Conservation (phyloP, 2,888 invertebrate genomes). For the Idaea aversata region DNA sequence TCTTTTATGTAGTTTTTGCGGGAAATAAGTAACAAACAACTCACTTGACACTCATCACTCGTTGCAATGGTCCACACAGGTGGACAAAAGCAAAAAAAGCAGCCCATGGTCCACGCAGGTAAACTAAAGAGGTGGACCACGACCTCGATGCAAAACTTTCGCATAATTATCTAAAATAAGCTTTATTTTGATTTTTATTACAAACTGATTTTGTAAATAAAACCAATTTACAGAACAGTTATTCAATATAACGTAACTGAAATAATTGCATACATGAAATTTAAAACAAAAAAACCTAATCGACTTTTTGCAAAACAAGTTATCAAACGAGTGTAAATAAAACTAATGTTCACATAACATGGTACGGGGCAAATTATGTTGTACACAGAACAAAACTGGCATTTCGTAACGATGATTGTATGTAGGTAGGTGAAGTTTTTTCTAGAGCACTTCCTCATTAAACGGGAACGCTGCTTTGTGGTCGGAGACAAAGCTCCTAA, state of each 20-base stretch:
- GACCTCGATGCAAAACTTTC: not conserved
- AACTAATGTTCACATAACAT: conserved; percentile 36
- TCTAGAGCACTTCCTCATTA: conserved; percentile 78
- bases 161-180: not conserved
- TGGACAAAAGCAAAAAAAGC: no score
- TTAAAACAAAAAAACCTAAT: conserved; percentile 5
- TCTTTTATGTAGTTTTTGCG: no score
- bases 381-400: conserved; percentile 38
- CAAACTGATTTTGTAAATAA: not conserved
- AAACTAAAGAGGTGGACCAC: no score
- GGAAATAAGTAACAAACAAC: no score
- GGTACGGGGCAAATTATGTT: conserved; percentile 46
- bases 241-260: not conserved
- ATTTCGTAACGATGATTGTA: conserved; percentile 65
- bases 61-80: no score
- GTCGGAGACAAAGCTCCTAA: conserved; percentile 45
- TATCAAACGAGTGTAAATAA: not conserved
- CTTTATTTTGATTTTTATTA: not conserved
- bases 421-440: conserved; percentile 38
- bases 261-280: not conserved
- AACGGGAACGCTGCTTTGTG: conserved; percentile 49
- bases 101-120: no score
- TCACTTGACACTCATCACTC: no score
- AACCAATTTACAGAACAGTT: not conserved
- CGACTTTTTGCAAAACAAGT: not conserved